These are phyloP conservation scores for Anthoptus insignis DNA, from an alignment of 2,888 invertebrate species.

Conservation along the genomic window DNA sequence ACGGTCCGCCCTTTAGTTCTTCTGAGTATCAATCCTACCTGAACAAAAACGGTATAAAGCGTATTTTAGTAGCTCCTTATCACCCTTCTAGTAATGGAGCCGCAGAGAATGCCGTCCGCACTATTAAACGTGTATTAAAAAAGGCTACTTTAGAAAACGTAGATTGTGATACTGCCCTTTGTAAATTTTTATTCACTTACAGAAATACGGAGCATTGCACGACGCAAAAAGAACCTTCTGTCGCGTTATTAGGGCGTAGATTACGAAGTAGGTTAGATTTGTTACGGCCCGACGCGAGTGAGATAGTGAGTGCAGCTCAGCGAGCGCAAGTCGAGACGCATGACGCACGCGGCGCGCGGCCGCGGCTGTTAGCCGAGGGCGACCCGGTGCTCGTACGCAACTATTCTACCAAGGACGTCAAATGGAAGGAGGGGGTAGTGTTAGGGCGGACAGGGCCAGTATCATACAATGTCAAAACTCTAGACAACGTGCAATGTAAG, in stretches of 20 bases:
- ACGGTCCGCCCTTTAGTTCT: slow-evolving; percentile 4
- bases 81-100: slow-evolving; percentile 44
- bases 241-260: slow-evolving; percentile 40
- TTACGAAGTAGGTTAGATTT: slow-evolving; percentile 45
- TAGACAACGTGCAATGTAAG: slow-evolving; percentile 18
- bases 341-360: background rate
- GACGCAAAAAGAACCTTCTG: slow-evolving; percentile 40
- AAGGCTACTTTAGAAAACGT: slow-evolving; percentile 20
- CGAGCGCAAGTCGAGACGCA: background rate
- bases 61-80: slow-evolving; percentile 40
- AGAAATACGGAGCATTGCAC: slow-evolving; percentile 40
- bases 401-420: background rate
- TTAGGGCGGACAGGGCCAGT: slow-evolving; percentile 27
- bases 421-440: slow-evolving; percentile 26
- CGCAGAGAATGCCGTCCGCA: slow-evolving; percentile 42
- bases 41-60: slow-evolving; percentile 40
- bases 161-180: slow-evolving; percentile 36
- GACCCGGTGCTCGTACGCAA: slow-evolving; percentile 16
- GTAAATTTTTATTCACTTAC: slow-evolving; percentile 25
- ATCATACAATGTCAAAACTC: slow-evolving; percentile 29
- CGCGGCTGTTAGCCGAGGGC: background rate
- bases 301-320: slow-evolving; percentile 14
- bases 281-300: slow-evolving; percentile 31
- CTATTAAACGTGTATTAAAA: slow-evolving; percentile 35
- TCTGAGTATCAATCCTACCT: slow-evolving; percentile 38